A percentile compares a stretch with the other conserved stretches of the same genome.
These are phyloP conservation scores for Drosophila novamexicana DNA, from an alignment of 1,140 invertebrate genomes.

Conservation along the genomic window DNA sequence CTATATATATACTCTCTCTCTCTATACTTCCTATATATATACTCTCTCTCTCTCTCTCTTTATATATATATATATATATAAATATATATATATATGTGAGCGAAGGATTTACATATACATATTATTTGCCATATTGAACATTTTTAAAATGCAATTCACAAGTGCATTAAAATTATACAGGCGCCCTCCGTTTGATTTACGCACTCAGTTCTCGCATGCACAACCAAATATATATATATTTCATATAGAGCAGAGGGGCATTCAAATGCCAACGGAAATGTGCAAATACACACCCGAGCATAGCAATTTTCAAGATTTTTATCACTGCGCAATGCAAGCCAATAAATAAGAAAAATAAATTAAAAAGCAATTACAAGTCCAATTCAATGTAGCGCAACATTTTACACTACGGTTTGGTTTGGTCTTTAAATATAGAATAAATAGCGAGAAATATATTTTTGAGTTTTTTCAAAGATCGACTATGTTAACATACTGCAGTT, in stretches of 20 bases:
- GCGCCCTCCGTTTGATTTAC: slow-evolving; percentile 27
- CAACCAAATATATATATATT: slow-evolving; percentile 10
- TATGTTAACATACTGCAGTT: background rate
- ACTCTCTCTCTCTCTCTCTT: too few species aligned
- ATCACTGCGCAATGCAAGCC: slow-evolving; percentile 16
- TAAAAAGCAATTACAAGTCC: slow-evolving; percentile 52
- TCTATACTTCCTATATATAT: too few species aligned
- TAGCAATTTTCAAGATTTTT: slow-evolving; percentile 30
- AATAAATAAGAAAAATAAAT: slow-evolving; percentile 40
- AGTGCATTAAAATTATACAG: slow-evolving; percentile 56
- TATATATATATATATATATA: too few species aligned
- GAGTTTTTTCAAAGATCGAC: background rate
- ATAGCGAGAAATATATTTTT: slow-evolving; percentile 2
- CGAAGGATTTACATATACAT: too few species aligned
- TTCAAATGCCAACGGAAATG: slow-evolving; percentile 28
- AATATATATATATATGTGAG: background rate
- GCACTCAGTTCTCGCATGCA: slow-evolving; percentile 5
- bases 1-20: background rate
- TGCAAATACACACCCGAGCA: slow-evolving; percentile 13
- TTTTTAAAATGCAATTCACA: slow-evolving; percentile 58
- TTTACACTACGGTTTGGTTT: slow-evolving; percentile 8
- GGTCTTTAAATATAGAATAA: slow-evolving; percentile 5
- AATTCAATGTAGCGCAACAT: slow-evolving; percentile 21
- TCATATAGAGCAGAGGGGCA: background rate
- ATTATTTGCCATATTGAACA: slow-evolving; percentile 42